These are phyloP conservation scores for Megalops cyprinoides DNA, from an alignment of 2,797 vertebrate genomes.

Conservation along the genomic window DNA sequence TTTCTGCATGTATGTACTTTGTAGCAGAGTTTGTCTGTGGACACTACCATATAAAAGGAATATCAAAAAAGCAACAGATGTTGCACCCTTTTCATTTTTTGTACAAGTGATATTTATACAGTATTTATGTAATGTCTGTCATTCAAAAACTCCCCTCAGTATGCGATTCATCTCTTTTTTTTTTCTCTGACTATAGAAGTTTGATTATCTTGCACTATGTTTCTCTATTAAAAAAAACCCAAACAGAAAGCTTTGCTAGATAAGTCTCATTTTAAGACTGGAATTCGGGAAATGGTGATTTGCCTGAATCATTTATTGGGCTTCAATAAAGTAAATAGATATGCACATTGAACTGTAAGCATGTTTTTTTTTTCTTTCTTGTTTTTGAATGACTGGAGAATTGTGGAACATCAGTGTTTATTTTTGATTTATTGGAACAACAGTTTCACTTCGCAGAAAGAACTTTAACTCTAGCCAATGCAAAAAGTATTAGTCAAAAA, in stretches of 20 bases:
- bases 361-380: conserved; percentile 2
- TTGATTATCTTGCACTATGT: conserved; percentile 36
- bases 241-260: conserved; percentile 6
- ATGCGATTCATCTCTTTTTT: not conserved
- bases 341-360: conserved; percentile 17
- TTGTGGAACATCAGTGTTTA: too few species aligned
- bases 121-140: conserved; percentile 26
- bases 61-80: conserved; percentile 12
- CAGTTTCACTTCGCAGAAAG: too few species aligned
- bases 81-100: not conserved
- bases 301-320: conserved; percentile 33
- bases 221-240: conserved; percentile 24
- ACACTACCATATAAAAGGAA: conserved; percentile 21
- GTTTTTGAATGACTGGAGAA: not conserved
- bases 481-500: too few species aligned
- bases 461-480: too few species aligned
- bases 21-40: conserved; percentile 15
- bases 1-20: conserved; percentile 35
- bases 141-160: not conserved
- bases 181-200: conserved; percentile 28
- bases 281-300: conserved; percentile 16
- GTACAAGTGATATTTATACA: conserved; percentile 33
- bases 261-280: conserved; percentile 3
- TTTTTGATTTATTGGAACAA: too few species aligned
- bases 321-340: conserved; percentile 25